These are phyloP conservation scores for Callimorpha dominula DNA, from an alignment of 2,888 invertebrate species.

Conservation along the genomic window DNA sequence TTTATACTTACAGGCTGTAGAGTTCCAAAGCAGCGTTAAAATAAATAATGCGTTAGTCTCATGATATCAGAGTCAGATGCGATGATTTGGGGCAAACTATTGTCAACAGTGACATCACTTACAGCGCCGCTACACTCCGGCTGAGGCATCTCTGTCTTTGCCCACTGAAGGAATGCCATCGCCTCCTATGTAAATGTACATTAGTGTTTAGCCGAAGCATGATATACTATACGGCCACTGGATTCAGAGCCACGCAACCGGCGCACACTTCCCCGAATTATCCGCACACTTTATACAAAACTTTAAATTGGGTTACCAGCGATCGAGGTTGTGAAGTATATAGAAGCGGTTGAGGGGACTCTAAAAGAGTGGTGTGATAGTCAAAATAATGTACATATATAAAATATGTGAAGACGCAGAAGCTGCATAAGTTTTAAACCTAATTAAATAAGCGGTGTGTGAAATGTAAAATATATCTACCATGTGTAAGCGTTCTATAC, in stretches of 20 bases:
- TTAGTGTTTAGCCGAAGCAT: slow-evolving; percentile 76
- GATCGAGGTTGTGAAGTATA: not conserved
- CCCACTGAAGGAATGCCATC: slow-evolving; percentile 81
- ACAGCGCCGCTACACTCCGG: slow-evolving; percentile 82
- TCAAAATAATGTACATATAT: slow-evolving; percentile 14
- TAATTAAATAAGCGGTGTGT: slow-evolving; percentile 42
- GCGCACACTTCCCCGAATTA: not conserved
- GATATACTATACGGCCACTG: slow-evolving; percentile 38
- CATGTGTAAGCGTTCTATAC: slow-evolving; percentile 35
- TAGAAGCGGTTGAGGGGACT: slow-evolving; percentile 1
- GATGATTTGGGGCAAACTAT: slow-evolving; percentile 67
- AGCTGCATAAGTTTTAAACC: slow-evolving; percentile 36
- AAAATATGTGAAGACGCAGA: slow-evolving; percentile 35
- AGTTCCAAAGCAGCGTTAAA: slow-evolving; percentile 84
- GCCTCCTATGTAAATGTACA: slow-evolving; percentile 82
- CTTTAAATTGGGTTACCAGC: not conserved
- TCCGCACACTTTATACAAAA: not conserved
- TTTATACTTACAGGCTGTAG: slow-evolving; percentile 84
- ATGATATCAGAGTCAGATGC: slow-evolving; percentile 70
- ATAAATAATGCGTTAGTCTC: slow-evolving; percentile 82
- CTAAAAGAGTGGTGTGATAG: slow-evolving; percentile 18
- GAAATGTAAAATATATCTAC: slow-evolving; percentile 30
- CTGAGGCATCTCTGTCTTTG: slow-evolving; percentile 77
- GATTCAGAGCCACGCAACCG: slow-evolving; percentile 14
- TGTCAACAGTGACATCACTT: slow-evolving; percentile 78